Evolutionary conservation across 2,797 vertebrate species (phyloP).

Genomic region (Sebastes wilsoni): DNA sequence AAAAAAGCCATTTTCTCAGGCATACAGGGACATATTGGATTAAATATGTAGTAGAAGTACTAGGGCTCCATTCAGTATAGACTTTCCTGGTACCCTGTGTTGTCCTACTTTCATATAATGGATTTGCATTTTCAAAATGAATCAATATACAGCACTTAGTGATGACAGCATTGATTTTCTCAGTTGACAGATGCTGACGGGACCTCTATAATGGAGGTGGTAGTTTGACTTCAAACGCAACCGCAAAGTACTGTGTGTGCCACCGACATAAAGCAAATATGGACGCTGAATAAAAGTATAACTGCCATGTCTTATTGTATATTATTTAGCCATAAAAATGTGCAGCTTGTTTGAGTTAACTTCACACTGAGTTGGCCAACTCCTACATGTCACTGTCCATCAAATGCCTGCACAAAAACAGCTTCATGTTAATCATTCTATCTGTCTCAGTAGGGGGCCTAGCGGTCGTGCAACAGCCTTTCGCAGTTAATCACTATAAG

Average conservation of each 20-base stretch:
- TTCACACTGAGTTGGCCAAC: not conserved
- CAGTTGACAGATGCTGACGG: slow-evolving; percentile 1
- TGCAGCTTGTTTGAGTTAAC: not conserved
- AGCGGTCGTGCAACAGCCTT: slow-evolving; percentile 35
- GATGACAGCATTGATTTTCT: slow-evolving; percentile 11
- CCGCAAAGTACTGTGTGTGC: not conserved
- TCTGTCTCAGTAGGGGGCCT: not conserved
- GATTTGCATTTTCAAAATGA: slow-evolving; percentile 10
- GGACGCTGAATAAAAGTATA: not conserved
- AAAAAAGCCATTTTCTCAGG: not conserved
- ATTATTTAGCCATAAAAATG: not conserved
- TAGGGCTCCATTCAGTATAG: not conserved
- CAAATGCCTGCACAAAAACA: not conserved
- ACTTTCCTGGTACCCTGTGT: not conserved
- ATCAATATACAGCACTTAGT: slow-evolving; percentile 45
- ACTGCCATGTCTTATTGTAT: not conserved
- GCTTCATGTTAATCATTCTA: not conserved
- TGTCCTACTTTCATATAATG: slow-evolving; percentile 36
- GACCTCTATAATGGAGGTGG: not conserved
- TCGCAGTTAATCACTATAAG: slow-evolving; percentile 58
- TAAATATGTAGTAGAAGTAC: not conserved
- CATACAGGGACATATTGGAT: not conserved
- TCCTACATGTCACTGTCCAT: not conserved
- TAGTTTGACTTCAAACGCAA: not conserved
- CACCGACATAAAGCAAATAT: not conserved